A percentile compares a stretch with the other conserved stretches of the same genome.
Evolutionary conservation across 2,888 invertebrate genomes (phyloP).

Genomic region (Eupithecia pulchellata): DNA sequence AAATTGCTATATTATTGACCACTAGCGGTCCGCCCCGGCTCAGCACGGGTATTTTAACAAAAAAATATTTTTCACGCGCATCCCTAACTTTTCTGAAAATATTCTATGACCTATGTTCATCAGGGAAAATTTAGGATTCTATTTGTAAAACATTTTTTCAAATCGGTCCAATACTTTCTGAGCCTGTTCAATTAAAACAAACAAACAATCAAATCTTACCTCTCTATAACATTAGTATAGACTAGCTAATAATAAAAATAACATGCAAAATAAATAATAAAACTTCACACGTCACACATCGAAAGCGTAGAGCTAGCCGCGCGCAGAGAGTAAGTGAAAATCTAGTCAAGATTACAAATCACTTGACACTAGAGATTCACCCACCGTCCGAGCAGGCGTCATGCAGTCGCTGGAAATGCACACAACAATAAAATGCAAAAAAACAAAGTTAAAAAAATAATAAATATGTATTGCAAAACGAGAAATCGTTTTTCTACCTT

Average conservation of each 20-base stretch:
- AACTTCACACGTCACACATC: constrained; percentile 60
- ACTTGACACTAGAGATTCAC: constrained; percentile 85
- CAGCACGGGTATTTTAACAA: too few species aligned
- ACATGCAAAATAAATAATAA: constrained; percentile 45
- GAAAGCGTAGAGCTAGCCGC: constrained; percentile 63
- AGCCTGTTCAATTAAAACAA: too few species aligned
- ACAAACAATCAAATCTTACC: too few species aligned
- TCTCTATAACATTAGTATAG: neutral
- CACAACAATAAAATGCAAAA: constrained; percentile 38
- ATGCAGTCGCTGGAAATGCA: constrained; percentile 42
- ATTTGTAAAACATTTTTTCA: too few species aligned
- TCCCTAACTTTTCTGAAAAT: too few species aligned
- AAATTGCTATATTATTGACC: too few species aligned
- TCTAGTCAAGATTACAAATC: constrained; percentile 85
- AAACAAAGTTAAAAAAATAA: constrained; percentile 39
- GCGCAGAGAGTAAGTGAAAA: constrained; percentile 87
- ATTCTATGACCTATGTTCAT: too few species aligned
- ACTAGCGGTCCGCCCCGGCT: too few species aligned
- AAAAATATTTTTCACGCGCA: too few species aligned
- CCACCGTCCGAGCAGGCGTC: constrained; percentile 75
- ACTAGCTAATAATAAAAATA: constrained; percentile 17
- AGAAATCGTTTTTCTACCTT: too few species aligned
- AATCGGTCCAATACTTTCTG: too few species aligned
- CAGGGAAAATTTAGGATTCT: too few species aligned
- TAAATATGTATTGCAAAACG: constrained; percentile 4